Evolutionary conservation across 2,888 invertebrate genomes (phyloP), one percentile per base, ranked within the genome.

Genomic region (Sarcophaga rosellei): DNA sequence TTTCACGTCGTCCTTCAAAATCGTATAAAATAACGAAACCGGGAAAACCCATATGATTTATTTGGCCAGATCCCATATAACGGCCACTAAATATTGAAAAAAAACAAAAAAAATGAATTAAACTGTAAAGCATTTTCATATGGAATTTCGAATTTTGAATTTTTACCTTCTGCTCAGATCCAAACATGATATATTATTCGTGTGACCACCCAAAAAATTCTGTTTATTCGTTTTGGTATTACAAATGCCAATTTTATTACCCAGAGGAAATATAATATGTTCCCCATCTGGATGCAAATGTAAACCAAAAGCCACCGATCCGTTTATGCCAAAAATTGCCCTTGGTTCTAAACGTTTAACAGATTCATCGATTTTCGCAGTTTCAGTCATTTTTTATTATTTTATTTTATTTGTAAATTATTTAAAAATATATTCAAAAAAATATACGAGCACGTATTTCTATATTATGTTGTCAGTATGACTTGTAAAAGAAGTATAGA

Each of bases 41-140:
- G 92, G 97, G 97, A 92, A 98, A 98, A 5, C 98, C 98, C 92
- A 97, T 97, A 91, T 98, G 97, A 91, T 97, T 98, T 61, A 96
- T 95, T 93, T 98, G 98, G 0, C 98, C 98, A 0, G 98, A 98
- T 6, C 97, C 98, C 61, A 99, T 94, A 90, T 95, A 97, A 25
- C 95, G 95, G 35, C 98, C 97, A 89, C 95, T 94, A 44, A 62
- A 15, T 35, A 35, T 10, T 35, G 35, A 10, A 69, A 68, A 15
- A 57, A 17, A 25, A 53, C 62, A 15, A 53, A 59, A 47, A 59
- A 45, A 45, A 23, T 68, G 6, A 73, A 69, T 23, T 20, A 23
- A 6, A 68, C 61, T 35, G 2, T 35, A 35, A 76, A 8, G 4
- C 44, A 63, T 57, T 20, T 63, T 23, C 1, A 15, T 23, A 4